These are phyloP conservation scores for Lutjanus argentimaculatus DNA, from an alignment of 2,797 vertebrate genomes.

Conservation along the genomic window DNA sequence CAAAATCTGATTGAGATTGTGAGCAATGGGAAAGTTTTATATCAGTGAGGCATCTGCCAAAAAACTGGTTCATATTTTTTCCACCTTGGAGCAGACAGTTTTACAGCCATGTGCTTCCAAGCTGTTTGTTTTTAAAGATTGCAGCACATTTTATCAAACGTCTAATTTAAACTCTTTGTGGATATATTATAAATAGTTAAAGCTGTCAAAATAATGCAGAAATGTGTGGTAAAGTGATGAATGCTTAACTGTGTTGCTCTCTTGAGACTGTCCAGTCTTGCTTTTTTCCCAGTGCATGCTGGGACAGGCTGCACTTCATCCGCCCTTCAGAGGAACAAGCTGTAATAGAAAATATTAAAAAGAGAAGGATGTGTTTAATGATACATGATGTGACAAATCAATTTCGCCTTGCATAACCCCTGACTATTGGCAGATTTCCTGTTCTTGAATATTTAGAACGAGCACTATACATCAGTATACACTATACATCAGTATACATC, in stretches of 20 bases:
- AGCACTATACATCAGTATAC: no score
- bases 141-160: background rate
- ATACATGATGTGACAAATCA: background rate
- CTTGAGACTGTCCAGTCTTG: background rate
- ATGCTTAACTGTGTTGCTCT: background rate
- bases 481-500: background rate
- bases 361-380: background rate
- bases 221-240: background rate
- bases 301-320: background rate
- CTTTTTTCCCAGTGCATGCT: background rate
- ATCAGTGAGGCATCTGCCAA: conserved; percentile 25
- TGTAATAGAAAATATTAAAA: background rate
- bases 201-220: background rate
- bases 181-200: background rate
- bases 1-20: background rate
- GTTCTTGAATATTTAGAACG: no score
- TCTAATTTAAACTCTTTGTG: background rate
- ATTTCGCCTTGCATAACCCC: background rate
- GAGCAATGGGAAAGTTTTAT: conserved; percentile 16
- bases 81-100: conserved; percentile 3
- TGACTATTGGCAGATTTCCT: background rate
- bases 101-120: conserved; percentile 9
- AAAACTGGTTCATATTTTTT: conserved; percentile 22
- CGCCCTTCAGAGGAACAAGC: background rate
- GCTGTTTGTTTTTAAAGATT: conserved; percentile 7